These are phyloP conservation scores for Mastigias papua DNA, from an alignment of 30 jellyfish, hydroid and myxozoan species.

Conservation along the genomic window DNA sequence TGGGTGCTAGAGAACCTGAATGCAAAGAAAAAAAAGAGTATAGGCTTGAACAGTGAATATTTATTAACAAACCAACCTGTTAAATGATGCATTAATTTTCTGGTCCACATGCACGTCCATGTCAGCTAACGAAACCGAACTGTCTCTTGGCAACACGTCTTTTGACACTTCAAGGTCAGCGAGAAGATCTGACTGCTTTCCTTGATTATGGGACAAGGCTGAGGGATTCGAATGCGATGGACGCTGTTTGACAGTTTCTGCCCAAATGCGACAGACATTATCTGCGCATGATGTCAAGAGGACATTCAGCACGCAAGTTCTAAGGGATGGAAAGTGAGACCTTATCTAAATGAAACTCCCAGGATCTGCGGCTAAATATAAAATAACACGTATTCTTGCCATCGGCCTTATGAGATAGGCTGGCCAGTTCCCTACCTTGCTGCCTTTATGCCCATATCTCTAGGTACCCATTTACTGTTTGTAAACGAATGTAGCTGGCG, in stretches of 20 bases:
- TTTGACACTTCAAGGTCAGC: slow-evolving; percentile 2
- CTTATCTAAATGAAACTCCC: not conserved
- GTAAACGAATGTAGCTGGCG: no score
- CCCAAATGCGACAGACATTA: slow-evolving; percentile 97
- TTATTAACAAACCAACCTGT: no score
- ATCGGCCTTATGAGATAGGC: no score
- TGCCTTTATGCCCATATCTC: no score
- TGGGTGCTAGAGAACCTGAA: no score
- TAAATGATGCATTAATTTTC: slow-evolving; percentile 9
- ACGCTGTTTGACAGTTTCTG: slow-evolving; percentile 95
- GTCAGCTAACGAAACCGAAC: slow-evolving; percentile 54
- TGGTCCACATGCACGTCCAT: slow-evolving; percentile 23
- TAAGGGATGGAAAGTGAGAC: slow-evolving; percentile 7
- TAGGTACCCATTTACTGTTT: no score
- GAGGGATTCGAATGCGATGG: slow-evolving; percentile 78
- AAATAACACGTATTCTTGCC: no score
- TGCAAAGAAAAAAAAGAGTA: no score
- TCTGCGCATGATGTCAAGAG: slow-evolving; percentile 97
- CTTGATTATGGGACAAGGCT: not conserved
- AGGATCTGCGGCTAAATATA: no score
- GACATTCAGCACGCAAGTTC: slow-evolving; percentile 95
- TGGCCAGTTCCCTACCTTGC: no score
- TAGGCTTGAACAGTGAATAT: no score
- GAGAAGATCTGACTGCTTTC: slow-evolving; percentile 15
- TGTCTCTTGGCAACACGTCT: slow-evolving; percentile 31